Percentiles rank a stretch among this genome's conserved stretches.
phyloP scores from a whole-genome alignment of 2,797 vertebrate species.

The Takifugu rubripes region DNA sequence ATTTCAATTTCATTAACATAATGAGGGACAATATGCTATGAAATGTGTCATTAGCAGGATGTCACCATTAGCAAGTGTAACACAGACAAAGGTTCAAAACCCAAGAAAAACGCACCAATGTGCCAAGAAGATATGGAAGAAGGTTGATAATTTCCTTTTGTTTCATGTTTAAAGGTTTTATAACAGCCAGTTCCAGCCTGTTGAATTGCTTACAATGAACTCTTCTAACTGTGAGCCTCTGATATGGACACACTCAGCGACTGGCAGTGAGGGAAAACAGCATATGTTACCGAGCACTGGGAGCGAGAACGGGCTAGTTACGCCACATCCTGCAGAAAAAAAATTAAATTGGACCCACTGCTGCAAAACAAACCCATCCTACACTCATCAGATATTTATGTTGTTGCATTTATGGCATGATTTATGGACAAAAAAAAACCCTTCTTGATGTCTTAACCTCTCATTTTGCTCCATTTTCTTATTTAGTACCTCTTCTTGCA shows the following conservation, averaged over 20 bases:
- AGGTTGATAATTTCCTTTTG: constrained; percentile 2
- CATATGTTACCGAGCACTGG: constrained; percentile 4
- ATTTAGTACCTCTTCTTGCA: constrained; percentile 32
- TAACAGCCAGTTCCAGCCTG: background rate
- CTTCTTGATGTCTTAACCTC: constrained; percentile 25
- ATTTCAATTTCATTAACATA: too few species aligned
- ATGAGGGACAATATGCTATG: too few species aligned
- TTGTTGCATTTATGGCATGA: background rate
- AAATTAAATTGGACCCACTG: background rate
- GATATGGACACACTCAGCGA: background rate
- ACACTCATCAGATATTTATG: too few species aligned
- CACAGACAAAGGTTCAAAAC: too few species aligned
- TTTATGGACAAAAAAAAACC: background rate
- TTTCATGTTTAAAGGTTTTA: constrained; percentile 6
- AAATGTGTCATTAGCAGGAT: too few species aligned
- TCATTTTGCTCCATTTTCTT: constrained; percentile 34
- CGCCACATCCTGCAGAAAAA: constrained; percentile 4
- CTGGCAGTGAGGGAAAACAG: constrained; percentile 1
- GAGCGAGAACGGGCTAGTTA: too few species aligned
- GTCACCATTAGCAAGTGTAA: too few species aligned
- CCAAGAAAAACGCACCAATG: too few species aligned
- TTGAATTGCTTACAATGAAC: constrained; percentile 3
- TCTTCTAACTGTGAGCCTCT: constrained; percentile 3
- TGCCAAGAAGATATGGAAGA: too few species aligned
- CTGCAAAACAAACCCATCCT: too few species aligned